Conservation (phyloP, 2,888 invertebrate genomes). For the Dasysyrphus albostriatus region DNA sequence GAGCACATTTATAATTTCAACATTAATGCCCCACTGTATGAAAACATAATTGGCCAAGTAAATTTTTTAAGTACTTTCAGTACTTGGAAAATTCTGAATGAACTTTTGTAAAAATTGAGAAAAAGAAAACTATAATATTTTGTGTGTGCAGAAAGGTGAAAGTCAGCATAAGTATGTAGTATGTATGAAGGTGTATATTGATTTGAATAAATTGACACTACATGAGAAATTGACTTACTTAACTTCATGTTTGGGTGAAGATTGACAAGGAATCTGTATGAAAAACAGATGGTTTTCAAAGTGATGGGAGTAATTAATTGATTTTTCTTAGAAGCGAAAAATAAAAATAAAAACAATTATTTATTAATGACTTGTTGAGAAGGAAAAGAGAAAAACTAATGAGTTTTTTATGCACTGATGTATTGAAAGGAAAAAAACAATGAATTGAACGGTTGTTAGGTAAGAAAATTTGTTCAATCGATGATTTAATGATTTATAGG, state of each 20-base stretch:
- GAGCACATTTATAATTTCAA: too few species aligned
- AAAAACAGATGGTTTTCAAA: conserved; percentile 2
- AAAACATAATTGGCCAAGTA: not conserved
- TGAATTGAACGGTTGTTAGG: not conserved
- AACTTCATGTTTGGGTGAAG: conserved; percentile 19
- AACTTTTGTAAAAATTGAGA: too few species aligned
- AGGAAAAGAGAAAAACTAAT: conserved; percentile 11
- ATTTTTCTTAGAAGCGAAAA: not conserved
- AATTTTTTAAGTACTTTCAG: conserved; percentile 29
- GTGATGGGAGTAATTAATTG: conserved; percentile 14
- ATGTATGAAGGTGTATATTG: not conserved
- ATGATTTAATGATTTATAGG: not conserved
- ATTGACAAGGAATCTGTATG: conserved; percentile 6
- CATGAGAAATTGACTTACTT: conserved; percentile 14
- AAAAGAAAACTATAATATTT: not conserved
- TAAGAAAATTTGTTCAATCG: not conserved
- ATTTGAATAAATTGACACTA: conserved; percentile 53
- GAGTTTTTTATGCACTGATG: conserved; percentile 7
- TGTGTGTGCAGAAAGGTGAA: conserved; percentile 17
- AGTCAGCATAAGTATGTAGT: not conserved
- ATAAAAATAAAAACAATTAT: too few species aligned
- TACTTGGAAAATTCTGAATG: conserved; percentile 17
- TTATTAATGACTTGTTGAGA: conserved; percentile 24
- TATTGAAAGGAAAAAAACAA: conserved; percentile 4
- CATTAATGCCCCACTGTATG: not conserved